phyloP scores from a whole-genome alignment of 2,113 vertebrate genomes.

The Pavo muticus region DNA sequence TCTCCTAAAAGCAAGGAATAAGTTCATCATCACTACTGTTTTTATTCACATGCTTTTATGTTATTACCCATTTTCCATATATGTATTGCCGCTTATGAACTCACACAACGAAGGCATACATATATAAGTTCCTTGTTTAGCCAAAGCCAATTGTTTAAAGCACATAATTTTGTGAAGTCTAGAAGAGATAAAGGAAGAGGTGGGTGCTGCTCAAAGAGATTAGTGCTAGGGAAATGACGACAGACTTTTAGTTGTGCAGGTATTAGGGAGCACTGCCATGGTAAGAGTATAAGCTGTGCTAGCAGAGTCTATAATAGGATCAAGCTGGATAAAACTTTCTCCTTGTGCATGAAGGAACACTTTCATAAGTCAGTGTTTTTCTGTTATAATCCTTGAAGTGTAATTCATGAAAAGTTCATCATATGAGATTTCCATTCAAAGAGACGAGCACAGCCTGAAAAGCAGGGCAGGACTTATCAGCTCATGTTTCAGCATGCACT shows the following conservation, averaged over 20 bases:
- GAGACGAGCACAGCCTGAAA: background rate
- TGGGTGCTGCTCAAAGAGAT: background rate
- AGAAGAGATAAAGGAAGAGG: background rate
- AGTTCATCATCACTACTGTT: background rate
- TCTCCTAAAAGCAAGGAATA: conserved; percentile 3
- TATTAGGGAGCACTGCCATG: background rate
- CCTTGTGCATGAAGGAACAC: conserved; percentile 47
- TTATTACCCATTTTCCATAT: background rate
- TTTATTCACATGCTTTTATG: background rate
- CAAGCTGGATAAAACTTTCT: conserved; percentile 60
- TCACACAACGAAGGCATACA: background rate
- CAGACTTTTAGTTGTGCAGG: conserved; percentile 1
- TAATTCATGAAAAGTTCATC: conserved; percentile 65
- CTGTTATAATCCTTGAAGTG: conserved; percentile 51
- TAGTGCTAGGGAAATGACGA: background rate
- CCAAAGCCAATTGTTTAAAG: conserved; percentile 11
- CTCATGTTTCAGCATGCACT: background rate
- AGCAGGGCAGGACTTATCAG: conserved; percentile 25
- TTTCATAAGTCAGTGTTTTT: conserved; percentile 42
- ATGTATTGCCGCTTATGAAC: background rate
- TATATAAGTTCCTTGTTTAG: background rate
- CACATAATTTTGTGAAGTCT: background rate
- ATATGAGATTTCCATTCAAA: background rate
- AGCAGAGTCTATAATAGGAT: conserved; percentile 58
- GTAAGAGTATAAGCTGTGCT: conserved; percentile 25